These are phyloP conservation scores for Gisinianus flammeolus DNA, from an alignment of 2,888 invertebrate genomes.

Conservation along the genomic window DNA sequence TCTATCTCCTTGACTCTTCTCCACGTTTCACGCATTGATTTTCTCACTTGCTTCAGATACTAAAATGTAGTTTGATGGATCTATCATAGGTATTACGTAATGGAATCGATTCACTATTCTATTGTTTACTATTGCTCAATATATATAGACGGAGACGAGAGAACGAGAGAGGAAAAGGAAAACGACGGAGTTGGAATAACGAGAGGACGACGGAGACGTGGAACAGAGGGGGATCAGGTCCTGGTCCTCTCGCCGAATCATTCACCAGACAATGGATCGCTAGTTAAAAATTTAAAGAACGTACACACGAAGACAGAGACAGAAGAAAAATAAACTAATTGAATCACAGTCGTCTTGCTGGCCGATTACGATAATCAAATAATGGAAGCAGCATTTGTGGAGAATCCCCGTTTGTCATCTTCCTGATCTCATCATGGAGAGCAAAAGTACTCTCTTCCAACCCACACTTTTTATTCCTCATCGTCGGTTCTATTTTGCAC, in stretches of 20 bases:
- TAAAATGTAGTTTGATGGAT: slow-evolving; percentile 40
- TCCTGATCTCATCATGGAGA: slow-evolving; percentile 40
- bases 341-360: too few species aligned
- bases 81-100: slow-evolving; percentile 33
- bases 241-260: too few species aligned
- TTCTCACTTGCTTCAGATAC: slow-evolving; percentile 27
- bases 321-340: too few species aligned
- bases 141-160: slow-evolving; percentile 20
- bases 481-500: slow-evolving; percentile 56
- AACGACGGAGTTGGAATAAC: slow-evolving; percentile 10
- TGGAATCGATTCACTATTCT: slow-evolving; percentile 37
- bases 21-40: slow-evolving; percentile 33
- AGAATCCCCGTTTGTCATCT: background rate
- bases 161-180: background rate
- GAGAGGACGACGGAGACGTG: slow-evolving; percentile 15
- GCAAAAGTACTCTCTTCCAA: slow-evolving; percentile 50
- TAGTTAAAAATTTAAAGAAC: slow-evolving; percentile 1
- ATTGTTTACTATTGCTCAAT: slow-evolving; percentile 38
- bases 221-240: slow-evolving; percentile 14
- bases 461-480: slow-evolving; percentile 58
- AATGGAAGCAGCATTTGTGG: slow-evolving; percentile 29
- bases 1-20: background rate
- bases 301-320: background rate
- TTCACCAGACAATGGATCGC: slow-evolving; percentile 23
- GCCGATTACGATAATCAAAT: slow-evolving; percentile 24